Evolutionary conservation across 2,797 vertebrate species (phyloP).

Genomic region (Alcedo quadribrachys): DNA sequence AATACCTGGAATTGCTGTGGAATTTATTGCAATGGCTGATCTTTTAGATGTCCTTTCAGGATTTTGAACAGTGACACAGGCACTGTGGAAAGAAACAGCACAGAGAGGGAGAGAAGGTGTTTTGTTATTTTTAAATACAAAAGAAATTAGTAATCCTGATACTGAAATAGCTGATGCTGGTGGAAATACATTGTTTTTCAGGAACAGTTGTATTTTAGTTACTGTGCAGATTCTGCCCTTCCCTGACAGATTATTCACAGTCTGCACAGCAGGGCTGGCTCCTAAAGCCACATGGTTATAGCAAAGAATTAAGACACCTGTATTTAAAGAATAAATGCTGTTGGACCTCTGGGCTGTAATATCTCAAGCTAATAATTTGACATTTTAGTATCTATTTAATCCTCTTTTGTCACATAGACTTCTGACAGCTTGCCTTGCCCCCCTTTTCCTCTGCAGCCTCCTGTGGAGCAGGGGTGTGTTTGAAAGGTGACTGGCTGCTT

Average conservation of each 20-base stretch:
- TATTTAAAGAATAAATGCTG: background rate
- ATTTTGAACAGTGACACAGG: background rate
- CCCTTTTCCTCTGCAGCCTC: background rate
- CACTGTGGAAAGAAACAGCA: background rate
- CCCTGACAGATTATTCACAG: fast-evolving
- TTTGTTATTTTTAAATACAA: background rate
- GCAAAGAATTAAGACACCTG: background rate
- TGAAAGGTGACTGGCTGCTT: fast-evolving
- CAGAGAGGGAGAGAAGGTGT: fast-evolving
- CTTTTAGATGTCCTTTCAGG: background rate
- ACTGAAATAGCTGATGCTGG: background rate
- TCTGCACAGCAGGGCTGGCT: background rate
- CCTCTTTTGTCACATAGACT: background rate
- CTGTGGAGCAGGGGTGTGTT: background rate
- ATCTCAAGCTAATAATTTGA: background rate
- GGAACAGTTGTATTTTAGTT: fast-evolving
- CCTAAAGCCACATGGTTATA: fast-evolving
- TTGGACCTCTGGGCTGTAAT: background rate
- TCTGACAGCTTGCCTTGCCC: background rate
- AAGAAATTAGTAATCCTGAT: background rate
- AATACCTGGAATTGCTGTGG: background rate
- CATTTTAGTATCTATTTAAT: background rate
- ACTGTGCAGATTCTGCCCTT: background rate
- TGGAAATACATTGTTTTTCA: fast-evolving
- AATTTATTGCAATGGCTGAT: background rate